phyloP scores from a whole-genome alignment of 2,113 vertebrate genomes.

The Alethe castanea region DNA sequence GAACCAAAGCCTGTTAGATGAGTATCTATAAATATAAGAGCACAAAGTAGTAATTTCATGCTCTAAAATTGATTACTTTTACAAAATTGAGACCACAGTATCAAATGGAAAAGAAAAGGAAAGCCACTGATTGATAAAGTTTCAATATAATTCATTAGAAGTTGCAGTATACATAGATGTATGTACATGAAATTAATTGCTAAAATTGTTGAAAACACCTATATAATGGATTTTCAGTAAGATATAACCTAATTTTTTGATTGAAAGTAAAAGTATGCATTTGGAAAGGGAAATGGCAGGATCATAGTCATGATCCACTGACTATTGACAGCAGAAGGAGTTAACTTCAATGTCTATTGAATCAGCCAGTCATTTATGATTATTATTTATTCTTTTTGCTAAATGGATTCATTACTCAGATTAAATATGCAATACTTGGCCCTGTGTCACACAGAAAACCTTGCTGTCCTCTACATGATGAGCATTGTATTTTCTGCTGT shows the following conservation, averaged over 20 bases:
- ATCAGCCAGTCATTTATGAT: constrained; percentile 10
- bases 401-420: background rate
- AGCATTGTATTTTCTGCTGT: background rate
- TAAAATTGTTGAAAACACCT: background rate
- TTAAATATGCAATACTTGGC: background rate
- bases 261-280: background rate
- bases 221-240: background rate
- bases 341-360: constrained; percentile 4
- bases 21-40: background rate
- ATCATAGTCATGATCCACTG: background rate
- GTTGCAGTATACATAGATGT: background rate
- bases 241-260: background rate
- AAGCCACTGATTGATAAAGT: background rate
- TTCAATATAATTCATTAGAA: background rate
- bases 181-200: background rate
- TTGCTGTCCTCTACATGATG: background rate
- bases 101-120: background rate
- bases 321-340: background rate
- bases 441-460: background rate
- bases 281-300: background rate
- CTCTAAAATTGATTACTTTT: background rate
- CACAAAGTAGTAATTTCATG: background rate
- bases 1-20: background rate
- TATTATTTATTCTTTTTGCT: constrained; percentile 44
- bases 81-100: background rate